Base-by-base conservation (phyloP, 2,113 vertebrate species). In the Trinectes maculatus region DNA sequence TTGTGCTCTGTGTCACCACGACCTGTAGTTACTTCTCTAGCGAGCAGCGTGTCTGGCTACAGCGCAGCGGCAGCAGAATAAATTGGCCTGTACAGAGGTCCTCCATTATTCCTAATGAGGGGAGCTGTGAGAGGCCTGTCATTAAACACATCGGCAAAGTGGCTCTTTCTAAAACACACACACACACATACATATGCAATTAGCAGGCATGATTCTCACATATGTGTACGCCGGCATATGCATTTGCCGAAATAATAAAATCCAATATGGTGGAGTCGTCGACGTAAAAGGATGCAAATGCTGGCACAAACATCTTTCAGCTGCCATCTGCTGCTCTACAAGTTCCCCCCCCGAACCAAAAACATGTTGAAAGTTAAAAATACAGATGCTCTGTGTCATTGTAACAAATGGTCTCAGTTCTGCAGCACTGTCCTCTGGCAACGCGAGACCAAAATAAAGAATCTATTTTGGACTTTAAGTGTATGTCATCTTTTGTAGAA, bases 31-130 rank as follows among this genome's bases (percentile, higher is more conserved):
- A n/a, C n/a, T n/a, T n/a, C n/a, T n/a, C n/a, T n/a, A n/a, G n/a
- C n/a, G n/a, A n/a, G n/a, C n/a, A n/a, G n/a, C n/a, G n/a, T n/a
- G n/a, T n/a, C n/a, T n/a, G n/a, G n/a, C n/a, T n/a, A n/a, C n/a
- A n/a, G n/a, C n/a, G n/a, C n/a, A n/a, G n/a, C n/a, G n/a, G n/a
- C n/a, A n/a, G n/a, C n/a, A n/a, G n/a, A n/a, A 40, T 40, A n/a
- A 19, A 40, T 40, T 18, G n/a, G 39, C n/a, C 39, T 19, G 84
- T 73, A 61, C 63, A 60, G 28, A 75, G 56, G 19, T 31, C 53
- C 68, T 73, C 60, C 71, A 85, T 83, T 77, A 83, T 34, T 54
- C 28, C 59, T 80, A 75, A 86, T 70, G 19, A 74, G 61, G 54
- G 44, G 52, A 67, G 58, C 60, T 61, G 66, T 39, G 54, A 71